Conservation (phyloP, 2,113 vertebrate species). For the Pangasianodon gigas region DNA sequence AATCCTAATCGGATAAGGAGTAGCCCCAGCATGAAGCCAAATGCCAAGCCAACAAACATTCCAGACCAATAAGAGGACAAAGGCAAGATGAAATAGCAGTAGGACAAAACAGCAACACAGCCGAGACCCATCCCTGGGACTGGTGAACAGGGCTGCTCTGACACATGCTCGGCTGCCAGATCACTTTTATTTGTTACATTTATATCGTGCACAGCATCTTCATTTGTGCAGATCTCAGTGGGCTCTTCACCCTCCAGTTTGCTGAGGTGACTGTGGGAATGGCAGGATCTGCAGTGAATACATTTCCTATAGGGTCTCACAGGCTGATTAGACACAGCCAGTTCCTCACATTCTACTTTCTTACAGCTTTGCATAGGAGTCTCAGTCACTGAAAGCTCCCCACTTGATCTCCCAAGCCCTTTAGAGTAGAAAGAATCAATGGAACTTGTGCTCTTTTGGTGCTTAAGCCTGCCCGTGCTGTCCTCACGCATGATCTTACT, state of each 20-base stretch:
- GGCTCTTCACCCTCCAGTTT: constrained; percentile 53
- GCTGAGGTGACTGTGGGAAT: constrained; percentile 52
- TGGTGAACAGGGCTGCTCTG: constrained; percentile 35
- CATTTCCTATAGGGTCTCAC: constrained; percentile 44
- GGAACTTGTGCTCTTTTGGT: constrained; percentile 57
- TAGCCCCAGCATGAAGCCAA: constrained; percentile 82
- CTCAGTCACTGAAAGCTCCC: constrained; percentile 54
- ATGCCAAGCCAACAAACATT: constrained; percentile 77
- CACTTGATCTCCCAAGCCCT: constrained; percentile 46
- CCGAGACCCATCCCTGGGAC: constrained; percentile 75
- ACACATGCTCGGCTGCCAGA: neutral
- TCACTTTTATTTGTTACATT: constrained; percentile 53
- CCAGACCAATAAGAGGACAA: constrained; percentile 82
- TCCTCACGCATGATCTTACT: constrained; percentile 86
- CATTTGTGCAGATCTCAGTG: constrained; percentile 73
- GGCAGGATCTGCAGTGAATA: constrained; percentile 50
- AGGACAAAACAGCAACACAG: constrained; percentile 74
- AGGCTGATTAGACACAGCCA: constrained; percentile 65
- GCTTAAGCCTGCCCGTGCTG: constrained; percentile 67
- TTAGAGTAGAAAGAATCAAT: constrained; percentile 53
- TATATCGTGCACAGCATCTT: constrained; percentile 73
- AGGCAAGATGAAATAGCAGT: constrained; percentile 81
- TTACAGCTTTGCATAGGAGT: constrained; percentile 48
- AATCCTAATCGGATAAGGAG: constrained; percentile 75
- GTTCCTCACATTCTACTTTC: constrained; percentile 57